Percentiles rank a stretch among this genome's conserved stretches.
Conservation (phyloP, 2,797 vertebrate genomes). For the Brachymystax lenok region DNA sequence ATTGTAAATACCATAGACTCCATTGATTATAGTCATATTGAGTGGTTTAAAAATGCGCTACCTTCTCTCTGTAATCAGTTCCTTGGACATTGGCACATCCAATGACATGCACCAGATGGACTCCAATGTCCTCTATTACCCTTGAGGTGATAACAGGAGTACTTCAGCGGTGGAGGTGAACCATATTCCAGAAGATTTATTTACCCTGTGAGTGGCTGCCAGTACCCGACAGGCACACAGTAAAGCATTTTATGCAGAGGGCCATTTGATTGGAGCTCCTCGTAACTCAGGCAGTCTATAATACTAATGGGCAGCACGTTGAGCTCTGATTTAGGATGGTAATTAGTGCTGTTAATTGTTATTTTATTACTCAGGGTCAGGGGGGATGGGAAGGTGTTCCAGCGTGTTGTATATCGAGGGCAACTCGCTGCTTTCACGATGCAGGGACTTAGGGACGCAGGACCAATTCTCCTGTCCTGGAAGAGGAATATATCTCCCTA, state of each 20-base stretch:
- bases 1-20: conserved; percentile 22
- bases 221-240: conserved; percentile 53
- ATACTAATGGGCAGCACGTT: conserved; percentile 66
- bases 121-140: conserved; percentile 31
- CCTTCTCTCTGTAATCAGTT: conserved; percentile 54
- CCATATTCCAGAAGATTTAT: conserved; percentile 71
- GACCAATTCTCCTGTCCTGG: neutral
- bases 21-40: conserved; percentile 31
- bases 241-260: conserved; percentile 68
- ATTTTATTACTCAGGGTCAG: conserved; percentile 72
- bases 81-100: conserved; percentile 6
- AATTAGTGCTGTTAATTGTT: conserved; percentile 80
- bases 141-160: conserved; percentile 45
- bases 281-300: conserved; percentile 73
- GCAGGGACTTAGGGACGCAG: neutral
- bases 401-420: neutral
- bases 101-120: conserved; percentile 40
- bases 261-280: conserved; percentile 62
- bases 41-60: conserved; percentile 50
- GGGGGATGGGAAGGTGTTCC: conserved; percentile 18
- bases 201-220: conserved; percentile 58
- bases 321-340: conserved; percentile 73
- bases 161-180: conserved; percentile 35
- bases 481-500: neutral
- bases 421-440: neutral